Evolutionary conservation across 2,797 vertebrate species (phyloP), one percentile per base, ranked within the genome.

Genomic region (Taenioides sp.): DNA sequence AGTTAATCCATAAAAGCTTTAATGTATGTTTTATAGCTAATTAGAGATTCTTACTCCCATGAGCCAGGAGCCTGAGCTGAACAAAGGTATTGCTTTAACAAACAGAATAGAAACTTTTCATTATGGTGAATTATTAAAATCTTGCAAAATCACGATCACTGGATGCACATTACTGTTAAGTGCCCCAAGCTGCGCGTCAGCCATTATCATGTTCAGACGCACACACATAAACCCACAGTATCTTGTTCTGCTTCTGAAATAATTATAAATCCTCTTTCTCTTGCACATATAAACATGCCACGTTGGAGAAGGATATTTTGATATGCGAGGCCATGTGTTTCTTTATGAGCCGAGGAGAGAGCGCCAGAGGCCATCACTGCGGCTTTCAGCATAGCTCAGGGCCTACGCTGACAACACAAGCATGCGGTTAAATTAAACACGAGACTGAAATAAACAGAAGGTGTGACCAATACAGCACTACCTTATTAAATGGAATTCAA

Each of bases 371-470:
- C 80, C 79, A 80, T 74, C n/a, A 61, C 76, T 75, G 69, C 59
- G 73, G 79, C 81, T 90, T 80, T 88, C 77, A 87, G 73, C 65
- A 11, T 67, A 68, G 84, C 81, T 88, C 34, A 18, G 74, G 79
- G 88, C 78, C 74, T 73, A 77, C 16, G 47, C 78, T 82, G 84
- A 84, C 81, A 85, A 79, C 75, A 77, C 77, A 76, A 82, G 77
- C 62, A 28, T 69, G 73, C 69, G 57, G 14, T 82, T 87, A 83
- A 87, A 90, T 88, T 85, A 88, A 89, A 89, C 79, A 85, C 70
- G 68, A 85, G 73, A 74, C 79, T 80, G 77, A 86, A 87, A 87
- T 85, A 88, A 88, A 89, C 79, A 77, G 70, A 72, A 81, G 80
- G 82, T 80, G 76, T 20, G 54, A 82, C 82, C 83, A 60, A 72